These are phyloP conservation scores for Ganaspis brasiliensis DNA, from an alignment of 2,888 invertebrate species.

Conservation along the genomic window DNA sequence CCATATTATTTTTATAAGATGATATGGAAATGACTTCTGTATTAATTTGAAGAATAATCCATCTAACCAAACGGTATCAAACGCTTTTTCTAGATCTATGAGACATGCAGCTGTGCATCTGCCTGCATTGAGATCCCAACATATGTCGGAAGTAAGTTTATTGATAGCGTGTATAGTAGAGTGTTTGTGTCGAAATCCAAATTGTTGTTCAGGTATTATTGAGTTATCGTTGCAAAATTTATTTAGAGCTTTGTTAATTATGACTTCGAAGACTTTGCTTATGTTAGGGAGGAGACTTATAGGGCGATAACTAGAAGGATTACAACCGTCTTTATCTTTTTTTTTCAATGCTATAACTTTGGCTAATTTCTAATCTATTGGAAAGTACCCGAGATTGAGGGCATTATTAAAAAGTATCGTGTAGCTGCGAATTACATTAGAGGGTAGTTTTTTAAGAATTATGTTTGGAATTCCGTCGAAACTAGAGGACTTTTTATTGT, in stretches of 20 bases:
- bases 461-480: slow-evolving; percentile 49
- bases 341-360: slow-evolving; percentile 49
- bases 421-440: slow-evolving; percentile 22
- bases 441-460: slow-evolving; percentile 48
- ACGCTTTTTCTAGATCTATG: too few relatives aligned
- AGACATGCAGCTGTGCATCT: slow-evolving; percentile 25
- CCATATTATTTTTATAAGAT: background rate
- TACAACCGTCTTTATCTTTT: background rate
- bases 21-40: background rate
- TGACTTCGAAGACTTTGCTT: too few relatives aligned
- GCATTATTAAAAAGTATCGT: slow-evolving; percentile 54
- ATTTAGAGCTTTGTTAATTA: background rate
- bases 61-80: too few relatives aligned
- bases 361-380: slow-evolving; percentile 52
- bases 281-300: too few relatives aligned
- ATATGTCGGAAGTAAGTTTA: slow-evolving; percentile 27
- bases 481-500: slow-evolving; percentile 37
- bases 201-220: background rate
- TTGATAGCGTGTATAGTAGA: too few relatives aligned
- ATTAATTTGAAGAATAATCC: too few relatives aligned
- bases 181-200: background rate
- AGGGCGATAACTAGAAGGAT: background rate
- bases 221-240: background rate
- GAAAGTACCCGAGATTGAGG: slow-evolving; percentile 54
- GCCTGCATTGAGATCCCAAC: background rate